A percentile compares a stretch with the other conserved stretches of the same genome.
Evolutionary conservation across 2,113 vertebrate genomes (phyloP).

Genomic region (Nasalis larvatus): DNA sequence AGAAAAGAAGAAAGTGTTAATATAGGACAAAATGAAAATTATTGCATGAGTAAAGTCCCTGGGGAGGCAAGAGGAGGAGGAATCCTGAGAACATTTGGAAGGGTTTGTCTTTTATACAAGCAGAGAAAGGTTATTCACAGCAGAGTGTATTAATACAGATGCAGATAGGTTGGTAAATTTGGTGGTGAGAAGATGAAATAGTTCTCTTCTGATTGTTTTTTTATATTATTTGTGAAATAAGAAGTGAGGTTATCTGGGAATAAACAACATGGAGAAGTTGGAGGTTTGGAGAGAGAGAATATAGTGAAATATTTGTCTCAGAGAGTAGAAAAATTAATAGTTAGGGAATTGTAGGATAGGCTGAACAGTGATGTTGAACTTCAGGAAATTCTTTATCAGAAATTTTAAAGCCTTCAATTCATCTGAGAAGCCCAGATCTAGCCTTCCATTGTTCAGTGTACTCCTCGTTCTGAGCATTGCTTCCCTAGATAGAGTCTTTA

Average conservation of each 20-base stretch:
- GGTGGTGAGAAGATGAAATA: neutral
- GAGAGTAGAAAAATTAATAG: neutral
- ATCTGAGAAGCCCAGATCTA: constrained; percentile 5
- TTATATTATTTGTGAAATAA: neutral
- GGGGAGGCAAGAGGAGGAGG: neutral
- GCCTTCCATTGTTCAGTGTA: neutral
- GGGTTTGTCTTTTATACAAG: neutral
- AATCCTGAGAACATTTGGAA: neutral
- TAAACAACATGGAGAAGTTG: neutral
- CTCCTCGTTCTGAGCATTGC: neutral
- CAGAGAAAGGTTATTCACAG: neutral
- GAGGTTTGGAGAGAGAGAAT: neutral
- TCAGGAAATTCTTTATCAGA: neutral
- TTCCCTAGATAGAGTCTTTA: neutral
- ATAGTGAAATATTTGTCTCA: neutral
- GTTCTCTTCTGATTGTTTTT: neutral
- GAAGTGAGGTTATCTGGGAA: neutral
- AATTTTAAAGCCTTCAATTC: neutral
- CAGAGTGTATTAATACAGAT: neutral
- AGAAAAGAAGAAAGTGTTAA: neutral
- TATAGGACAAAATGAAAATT: neutral
- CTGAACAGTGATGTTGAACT: neutral
- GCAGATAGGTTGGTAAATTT: neutral
- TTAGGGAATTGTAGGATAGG: neutral
- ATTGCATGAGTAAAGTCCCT: neutral